These are phyloP conservation scores for Gephyroberyx darwinii DNA, from an alignment of 2,797 vertebrate species.

Conservation along the genomic window DNA sequence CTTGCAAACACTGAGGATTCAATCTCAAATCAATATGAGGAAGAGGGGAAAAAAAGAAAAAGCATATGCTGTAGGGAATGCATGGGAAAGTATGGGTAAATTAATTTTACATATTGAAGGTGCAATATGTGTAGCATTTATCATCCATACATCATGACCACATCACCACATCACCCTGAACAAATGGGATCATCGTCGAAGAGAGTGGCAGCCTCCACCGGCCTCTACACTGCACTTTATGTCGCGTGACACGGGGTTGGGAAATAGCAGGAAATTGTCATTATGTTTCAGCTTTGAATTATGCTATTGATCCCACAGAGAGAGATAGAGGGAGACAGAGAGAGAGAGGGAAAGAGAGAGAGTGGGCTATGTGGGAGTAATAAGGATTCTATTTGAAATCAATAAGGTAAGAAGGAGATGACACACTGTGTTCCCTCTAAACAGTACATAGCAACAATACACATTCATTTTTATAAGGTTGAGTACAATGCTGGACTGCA, in stretches of 20 bases:
- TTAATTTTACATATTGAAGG: constrained; percentile 11
- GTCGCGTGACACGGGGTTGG: constrained; percentile 23
- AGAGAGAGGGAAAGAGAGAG: background rate
- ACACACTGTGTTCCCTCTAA: background rate
- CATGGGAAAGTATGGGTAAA: constrained; percentile 20
- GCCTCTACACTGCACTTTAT: constrained; percentile 6
- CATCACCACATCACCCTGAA: constrained; percentile 26
- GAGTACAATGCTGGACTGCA: background rate
- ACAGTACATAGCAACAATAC: too few relatives aligned
- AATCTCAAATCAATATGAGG: constrained; percentile 63
- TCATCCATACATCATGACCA: constrained; percentile 35
- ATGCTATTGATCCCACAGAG: background rate
- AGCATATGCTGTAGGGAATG: constrained; percentile 8
- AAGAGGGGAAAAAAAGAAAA: background rate
- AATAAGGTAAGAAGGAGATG: background rate
- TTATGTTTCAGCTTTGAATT: constrained; percentile 1
- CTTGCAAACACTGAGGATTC: constrained; percentile 57
- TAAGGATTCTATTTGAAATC: constrained; percentile 1
- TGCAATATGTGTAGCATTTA: constrained; percentile 15
- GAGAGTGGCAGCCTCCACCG: constrained; percentile 18
- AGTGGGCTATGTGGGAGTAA: background rate
- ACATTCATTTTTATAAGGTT: too few relatives aligned
- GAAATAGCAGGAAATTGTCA: background rate
- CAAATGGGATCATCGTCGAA: constrained; percentile 22
- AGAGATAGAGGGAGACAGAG: background rate